These are phyloP conservation scores for Sebastolobus alascanus DNA, from an alignment of 2,797 vertebrate species.

Conservation along the genomic window DNA sequence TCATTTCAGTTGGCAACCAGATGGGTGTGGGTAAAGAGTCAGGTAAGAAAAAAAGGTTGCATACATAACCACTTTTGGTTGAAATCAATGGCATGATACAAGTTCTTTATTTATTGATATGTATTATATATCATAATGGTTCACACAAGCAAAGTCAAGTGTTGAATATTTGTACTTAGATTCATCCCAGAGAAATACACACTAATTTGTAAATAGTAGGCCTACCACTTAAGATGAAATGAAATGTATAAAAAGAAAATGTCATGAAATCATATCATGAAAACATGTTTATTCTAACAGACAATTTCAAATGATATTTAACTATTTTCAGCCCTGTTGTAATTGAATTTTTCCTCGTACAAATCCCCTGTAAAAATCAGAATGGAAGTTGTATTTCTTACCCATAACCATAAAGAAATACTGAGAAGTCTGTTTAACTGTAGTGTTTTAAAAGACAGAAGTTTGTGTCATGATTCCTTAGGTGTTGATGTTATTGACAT, in stretches of 20 bases:
- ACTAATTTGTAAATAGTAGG: not conserved
- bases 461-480: not conserved
- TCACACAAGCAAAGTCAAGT: not conserved
- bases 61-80: not conserved
- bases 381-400: not conserved
- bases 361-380: not conserved
- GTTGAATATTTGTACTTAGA: not conserved
- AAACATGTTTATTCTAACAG: not conserved
- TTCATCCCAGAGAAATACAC: not conserved
- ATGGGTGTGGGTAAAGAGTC: constrained; percentile 99
- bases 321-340: not conserved
- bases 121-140: not conserved
- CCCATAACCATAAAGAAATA: not conserved
- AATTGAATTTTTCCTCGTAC: not conserved
- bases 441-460: not conserved
- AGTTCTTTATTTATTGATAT: not conserved
- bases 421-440: not conserved
- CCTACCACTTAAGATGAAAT: not conserved
- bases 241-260: not conserved
- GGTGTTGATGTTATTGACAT: not conserved
- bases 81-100: not conserved
- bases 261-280: not conserved
- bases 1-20: constrained; percentile 95
- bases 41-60: constrained; percentile 80
- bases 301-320: not conserved